A percentile compares a stretch with the other conserved stretches of the same genome.
phyloP scores from a whole-genome alignment of 2,113 vertebrate genomes.

The Agapornis roseicollis region DNA sequence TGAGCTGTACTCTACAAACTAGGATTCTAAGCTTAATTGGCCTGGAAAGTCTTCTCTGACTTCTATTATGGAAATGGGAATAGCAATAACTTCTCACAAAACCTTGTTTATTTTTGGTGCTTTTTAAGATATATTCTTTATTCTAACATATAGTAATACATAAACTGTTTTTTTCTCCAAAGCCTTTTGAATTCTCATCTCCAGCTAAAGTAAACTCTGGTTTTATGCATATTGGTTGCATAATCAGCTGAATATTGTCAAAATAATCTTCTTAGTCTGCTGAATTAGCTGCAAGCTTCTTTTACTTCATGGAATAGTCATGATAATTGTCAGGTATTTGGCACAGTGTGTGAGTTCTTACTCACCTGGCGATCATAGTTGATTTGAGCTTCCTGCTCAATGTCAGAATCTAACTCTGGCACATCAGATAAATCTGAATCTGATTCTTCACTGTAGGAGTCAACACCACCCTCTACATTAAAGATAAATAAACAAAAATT shows the following conservation, averaged over 20 bases:
- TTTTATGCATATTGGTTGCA: background rate
- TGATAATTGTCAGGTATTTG: background rate
- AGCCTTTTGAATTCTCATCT: background rate
- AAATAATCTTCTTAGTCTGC: background rate
- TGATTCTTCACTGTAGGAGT: conserved; percentile 95
- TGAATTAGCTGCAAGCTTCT: background rate
- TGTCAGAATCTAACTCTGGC: conserved; percentile 95
- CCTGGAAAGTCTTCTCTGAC: background rate
- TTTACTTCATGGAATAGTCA: background rate
- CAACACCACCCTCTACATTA: conserved; percentile 83
- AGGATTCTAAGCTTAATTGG: background rate
- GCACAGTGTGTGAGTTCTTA: background rate
- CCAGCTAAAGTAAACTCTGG: background rate
- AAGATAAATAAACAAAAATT: background rate
- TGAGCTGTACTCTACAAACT: background rate
- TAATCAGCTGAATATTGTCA: background rate
- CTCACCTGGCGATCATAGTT: conserved; percentile 94
- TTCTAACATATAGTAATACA: background rate
- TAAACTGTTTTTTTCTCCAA: background rate
- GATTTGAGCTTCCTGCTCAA: conserved; percentile 97
- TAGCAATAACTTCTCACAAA: background rate
- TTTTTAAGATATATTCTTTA: background rate
- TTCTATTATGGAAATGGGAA: background rate
- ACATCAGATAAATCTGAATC: conserved; percentile 95
- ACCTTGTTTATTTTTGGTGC: background rate